phyloP scores from a whole-genome alignment of 2,113 vertebrate species.

The Rhipidura dahli region DNA sequence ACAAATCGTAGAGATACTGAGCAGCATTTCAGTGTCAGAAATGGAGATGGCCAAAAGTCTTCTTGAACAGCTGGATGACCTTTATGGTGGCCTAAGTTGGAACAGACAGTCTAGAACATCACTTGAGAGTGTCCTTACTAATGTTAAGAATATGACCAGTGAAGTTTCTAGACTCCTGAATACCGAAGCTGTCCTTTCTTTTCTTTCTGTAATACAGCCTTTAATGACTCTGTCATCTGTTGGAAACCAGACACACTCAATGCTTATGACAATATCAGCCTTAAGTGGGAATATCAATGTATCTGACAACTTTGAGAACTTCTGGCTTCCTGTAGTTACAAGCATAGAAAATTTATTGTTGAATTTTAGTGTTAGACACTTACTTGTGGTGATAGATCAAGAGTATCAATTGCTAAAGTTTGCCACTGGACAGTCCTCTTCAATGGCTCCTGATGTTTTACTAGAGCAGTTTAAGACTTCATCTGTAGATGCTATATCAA shows the following conservation, averaged over 20 bases:
- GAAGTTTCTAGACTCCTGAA: neutral
- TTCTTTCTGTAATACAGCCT: slow-evolving; percentile 19
- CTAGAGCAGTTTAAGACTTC: neutral
- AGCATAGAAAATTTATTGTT: neutral
- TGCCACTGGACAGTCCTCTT: neutral
- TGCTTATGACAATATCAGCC: neutral
- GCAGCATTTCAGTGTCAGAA: neutral
- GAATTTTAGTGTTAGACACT: neutral
- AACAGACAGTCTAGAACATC: neutral
- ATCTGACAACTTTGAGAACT: neutral
- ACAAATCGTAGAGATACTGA: neutral
- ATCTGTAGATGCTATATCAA: neutral
- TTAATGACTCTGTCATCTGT: neutral
- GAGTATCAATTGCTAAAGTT: neutral
- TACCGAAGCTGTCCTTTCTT: neutral
- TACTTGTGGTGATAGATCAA: slow-evolving; percentile 13
- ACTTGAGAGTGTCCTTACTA: neutral
- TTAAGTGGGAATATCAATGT: neutral
- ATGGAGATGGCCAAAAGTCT: neutral
- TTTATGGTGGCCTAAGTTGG: neutral
- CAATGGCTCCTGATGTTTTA: neutral
- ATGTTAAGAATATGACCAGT: neutral
- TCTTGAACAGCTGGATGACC: neutral
- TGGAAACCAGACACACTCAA: neutral
- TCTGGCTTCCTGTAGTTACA: slow-evolving; percentile 8